Evolutionary conservation across 2,113 vertebrate species (phyloP).

Genomic region (Ammospiza nelsoni): DNA sequence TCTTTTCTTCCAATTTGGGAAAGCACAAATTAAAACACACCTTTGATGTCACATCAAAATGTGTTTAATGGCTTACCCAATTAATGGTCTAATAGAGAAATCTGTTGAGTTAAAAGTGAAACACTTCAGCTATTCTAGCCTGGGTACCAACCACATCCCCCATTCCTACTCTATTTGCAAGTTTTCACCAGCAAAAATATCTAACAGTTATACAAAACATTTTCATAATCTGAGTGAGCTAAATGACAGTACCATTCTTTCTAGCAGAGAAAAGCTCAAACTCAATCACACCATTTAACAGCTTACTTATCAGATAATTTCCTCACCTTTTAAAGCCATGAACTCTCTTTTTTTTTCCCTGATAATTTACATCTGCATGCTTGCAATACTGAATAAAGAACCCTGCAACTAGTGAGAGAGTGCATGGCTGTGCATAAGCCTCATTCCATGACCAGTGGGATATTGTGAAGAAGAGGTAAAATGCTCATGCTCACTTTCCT

Average conservation of each 20-base stretch:
- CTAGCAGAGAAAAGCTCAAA: background rate
- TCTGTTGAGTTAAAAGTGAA: background rate
- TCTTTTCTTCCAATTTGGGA: background rate
- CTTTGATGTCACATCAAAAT: background rate
- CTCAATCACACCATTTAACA: background rate
- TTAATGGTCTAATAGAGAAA: background rate
- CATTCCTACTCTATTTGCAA: background rate
- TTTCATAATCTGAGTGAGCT: background rate
- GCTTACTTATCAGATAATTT: background rate
- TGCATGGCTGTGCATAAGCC: background rate
- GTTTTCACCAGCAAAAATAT: background rate
- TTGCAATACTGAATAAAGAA: slow-evolving; percentile 16
- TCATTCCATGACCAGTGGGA: background rate
- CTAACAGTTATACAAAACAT: background rate
- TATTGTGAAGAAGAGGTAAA: background rate
- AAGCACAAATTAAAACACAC: background rate
- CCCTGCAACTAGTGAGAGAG: background rate
- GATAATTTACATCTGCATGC: slow-evolving; percentile 3
- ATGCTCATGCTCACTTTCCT: background rate
- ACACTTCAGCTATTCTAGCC: background rate
- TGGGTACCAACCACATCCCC: background rate
- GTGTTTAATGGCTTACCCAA: background rate
- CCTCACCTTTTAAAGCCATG: background rate
- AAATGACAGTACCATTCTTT: background rate
- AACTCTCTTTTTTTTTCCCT: background rate